Conservation (phyloP, 2,113 vertebrate genomes). For the Elachura formosa region DNA sequence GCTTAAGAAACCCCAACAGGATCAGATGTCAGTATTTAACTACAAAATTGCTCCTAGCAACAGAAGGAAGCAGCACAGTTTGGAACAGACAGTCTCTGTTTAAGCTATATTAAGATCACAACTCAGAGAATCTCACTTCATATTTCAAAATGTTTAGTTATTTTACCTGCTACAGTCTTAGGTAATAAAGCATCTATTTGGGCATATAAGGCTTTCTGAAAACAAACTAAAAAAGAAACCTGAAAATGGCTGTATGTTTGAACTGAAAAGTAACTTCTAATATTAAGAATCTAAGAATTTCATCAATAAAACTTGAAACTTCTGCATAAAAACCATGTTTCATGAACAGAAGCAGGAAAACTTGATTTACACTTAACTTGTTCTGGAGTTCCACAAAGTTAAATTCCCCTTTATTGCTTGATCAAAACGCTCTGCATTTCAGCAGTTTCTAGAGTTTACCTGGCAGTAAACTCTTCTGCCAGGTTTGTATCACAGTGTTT, state of each 20-base stretch:
- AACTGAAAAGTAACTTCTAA: not conserved
- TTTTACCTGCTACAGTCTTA: not conserved
- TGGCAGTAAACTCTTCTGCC: not conserved
- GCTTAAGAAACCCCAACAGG: not conserved
- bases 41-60: not conserved
- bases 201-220: not conserved
- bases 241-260: not conserved
- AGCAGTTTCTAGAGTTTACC: not conserved
- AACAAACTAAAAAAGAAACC: not conserved
- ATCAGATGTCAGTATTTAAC: not conserved
- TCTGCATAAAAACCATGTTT: not conserved
- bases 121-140: not conserved
- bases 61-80: not conserved
- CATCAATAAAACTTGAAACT: not conserved
- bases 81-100: not conserved
- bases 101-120: not conserved
- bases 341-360: not conserved
- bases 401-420: not conserved
- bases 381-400: not conserved
- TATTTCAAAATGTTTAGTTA: not conserved
- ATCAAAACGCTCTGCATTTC: not conserved
- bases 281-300: not conserved
- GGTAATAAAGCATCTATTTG: not conserved
- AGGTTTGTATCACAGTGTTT: not conserved
- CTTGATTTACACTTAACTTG: not conserved